These are phyloP conservation scores for Oncorhynchus masou DNA, from an alignment of 2,113 vertebrate genomes.

Conservation along the genomic window DNA sequence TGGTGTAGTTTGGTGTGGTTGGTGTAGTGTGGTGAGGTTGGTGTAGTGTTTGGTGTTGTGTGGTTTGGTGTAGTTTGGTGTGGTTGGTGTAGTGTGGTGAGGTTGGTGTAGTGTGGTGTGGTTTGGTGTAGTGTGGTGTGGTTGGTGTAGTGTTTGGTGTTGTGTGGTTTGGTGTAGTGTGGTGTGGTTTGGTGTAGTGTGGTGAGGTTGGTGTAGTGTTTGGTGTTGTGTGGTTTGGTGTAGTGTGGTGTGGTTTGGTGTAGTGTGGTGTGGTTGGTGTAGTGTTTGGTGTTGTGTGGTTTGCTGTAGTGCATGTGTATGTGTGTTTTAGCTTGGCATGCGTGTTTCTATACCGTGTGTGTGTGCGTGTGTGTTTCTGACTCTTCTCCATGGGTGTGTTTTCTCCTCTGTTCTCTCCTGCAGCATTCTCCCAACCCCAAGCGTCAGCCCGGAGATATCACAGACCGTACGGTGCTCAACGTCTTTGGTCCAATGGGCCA, in stretches of 20 bases:
- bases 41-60: not conserved
- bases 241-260: not conserved
- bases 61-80: not conserved
- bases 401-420: conserved; percentile 26
- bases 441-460: conserved; percentile 79
- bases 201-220: too few species aligned
- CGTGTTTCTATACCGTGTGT: not conserved
- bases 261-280: not conserved
- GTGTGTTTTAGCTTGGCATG: too few species aligned
- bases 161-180: too few species aligned
- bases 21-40: too few species aligned
- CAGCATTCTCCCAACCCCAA: conserved; percentile 68
- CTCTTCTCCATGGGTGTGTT: too few species aligned
- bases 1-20: not conserved
- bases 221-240: not conserved
- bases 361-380: not conserved
- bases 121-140: not conserved
- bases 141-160: not conserved
- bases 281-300: not conserved
- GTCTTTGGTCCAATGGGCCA: conserved; percentile 68
- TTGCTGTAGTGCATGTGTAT: not conserved
- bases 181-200: not conserved
- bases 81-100: too few species aligned
- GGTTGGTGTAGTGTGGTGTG: not conserved
- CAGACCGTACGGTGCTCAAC: conserved; percentile 81